phyloP scores from a whole-genome alignment of 2,888 invertebrate genomes.

The Pyrgus malvae region DNA sequence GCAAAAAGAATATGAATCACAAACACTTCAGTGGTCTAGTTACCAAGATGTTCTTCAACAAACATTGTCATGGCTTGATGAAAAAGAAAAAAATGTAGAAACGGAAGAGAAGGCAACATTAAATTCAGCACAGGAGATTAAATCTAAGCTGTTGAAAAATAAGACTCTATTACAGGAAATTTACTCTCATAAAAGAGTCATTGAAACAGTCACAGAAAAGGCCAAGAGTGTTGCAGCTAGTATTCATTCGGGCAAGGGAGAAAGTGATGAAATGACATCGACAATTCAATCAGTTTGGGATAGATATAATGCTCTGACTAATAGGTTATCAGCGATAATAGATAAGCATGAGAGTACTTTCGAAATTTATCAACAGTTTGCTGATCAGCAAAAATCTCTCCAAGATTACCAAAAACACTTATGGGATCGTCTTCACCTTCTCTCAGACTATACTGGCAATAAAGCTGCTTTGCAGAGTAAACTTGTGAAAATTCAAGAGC shows the following conservation, averaged over 20 bases:
- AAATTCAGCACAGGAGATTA: constrained; percentile 91
- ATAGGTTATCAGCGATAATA: constrained; percentile 85
- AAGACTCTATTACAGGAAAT: constrained; percentile 95
- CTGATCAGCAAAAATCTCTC: constrained; percentile 91
- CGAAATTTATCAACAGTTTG: constrained; percentile 93
- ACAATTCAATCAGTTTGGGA: constrained; percentile 88
- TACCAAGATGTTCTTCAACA: constrained; percentile 93
- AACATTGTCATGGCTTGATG: constrained; percentile 91
- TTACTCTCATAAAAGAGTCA: constrained; percentile 92
- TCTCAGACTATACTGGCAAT: constrained; percentile 93
- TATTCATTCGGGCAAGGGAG: constrained; percentile 78
- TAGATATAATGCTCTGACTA: constrained; percentile 87
- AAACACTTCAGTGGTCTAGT: constrained; percentile 90
- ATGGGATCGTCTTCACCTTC: constrained; percentile 92
- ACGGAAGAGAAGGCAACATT: constrained; percentile 86
- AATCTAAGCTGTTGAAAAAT: constrained; percentile 91
- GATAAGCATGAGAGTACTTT: constrained; percentile 88
- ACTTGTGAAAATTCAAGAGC: constrained; percentile 89
- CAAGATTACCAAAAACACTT: constrained; percentile 95
- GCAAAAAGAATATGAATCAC: constrained; percentile 92
- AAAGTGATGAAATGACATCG: constrained; percentile 84
- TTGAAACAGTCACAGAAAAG: constrained; percentile 95
- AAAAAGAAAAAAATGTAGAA: constrained; percentile 89
- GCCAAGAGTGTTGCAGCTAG: constrained; percentile 86
- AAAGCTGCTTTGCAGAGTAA: constrained; percentile 92